Percentiles rank a stretch among this genome's conserved stretches.
phyloP scores from a whole-genome alignment of 2,113 vertebrate species.

The Cephalopterus ornatus region DNA sequence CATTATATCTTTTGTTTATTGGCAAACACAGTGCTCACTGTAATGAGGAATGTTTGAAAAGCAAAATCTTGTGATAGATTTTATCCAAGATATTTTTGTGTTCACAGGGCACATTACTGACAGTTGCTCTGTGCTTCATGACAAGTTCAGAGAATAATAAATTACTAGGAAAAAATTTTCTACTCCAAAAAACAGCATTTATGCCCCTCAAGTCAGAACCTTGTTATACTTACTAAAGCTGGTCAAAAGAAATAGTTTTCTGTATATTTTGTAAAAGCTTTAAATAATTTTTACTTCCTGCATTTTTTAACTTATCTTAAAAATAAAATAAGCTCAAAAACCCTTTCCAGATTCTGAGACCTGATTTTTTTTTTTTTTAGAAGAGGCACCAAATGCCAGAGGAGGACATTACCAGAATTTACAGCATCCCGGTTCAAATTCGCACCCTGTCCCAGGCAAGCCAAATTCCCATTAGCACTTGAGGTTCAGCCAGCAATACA shows the following conservation, averaged over 20 bases:
- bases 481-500: not conserved
- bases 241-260: not conserved
- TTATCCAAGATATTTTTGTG: not conserved
- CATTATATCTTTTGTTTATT: not conserved
- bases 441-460: not conserved
- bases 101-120: not conserved
- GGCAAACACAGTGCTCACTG: not conserved
- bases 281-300: not conserved
- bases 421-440: not conserved
- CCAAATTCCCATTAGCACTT: not conserved
- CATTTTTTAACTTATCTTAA: not conserved
- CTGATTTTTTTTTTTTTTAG: not conserved
- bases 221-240: not conserved
- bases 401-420: not conserved
- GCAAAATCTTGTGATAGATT: not conserved
- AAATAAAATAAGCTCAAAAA: not conserved
- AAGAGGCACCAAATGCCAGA: not conserved
- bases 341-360: not conserved
- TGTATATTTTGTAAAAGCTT: not conserved
- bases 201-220: not conserved
- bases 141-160: not conserved
- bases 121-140: not conserved
- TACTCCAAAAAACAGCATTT: not conserved
- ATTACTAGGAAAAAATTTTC: not conserved
- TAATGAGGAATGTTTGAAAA: not conserved